Base-by-base conservation (phyloP, 2,113 vertebrate species). In the Anolis carolinensis region DNA sequence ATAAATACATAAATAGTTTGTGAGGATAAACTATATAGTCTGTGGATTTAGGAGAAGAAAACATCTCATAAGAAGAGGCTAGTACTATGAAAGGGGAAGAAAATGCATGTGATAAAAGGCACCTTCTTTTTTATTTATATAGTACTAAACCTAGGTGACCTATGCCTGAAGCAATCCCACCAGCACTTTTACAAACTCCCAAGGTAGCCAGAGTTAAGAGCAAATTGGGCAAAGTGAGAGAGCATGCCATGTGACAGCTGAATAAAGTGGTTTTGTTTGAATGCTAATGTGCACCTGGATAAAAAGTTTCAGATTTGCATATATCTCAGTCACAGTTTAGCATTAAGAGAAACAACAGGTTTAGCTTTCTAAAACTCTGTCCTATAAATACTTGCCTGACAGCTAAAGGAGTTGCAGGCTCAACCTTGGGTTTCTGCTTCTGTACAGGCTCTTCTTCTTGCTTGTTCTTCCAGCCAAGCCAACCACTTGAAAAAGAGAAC, bases 401-500 rank as follows among this genome's bases (percentile, higher is more conserved):
- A 83, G 96, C 96, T 91, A 99, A 82, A 0, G 98, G 97, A 0
- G 98, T 99, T 1, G 98, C 97, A 1, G 98, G 96, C 91, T 99
- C 99, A 78, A 99, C 96, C 92, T 99, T 99, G 10, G 98, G 98
- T 90, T 98, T 99, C 90, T 98, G 98, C 91, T 98, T 99, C 89
- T 97, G 98, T 36, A 91, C 89, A 5, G 96, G 86, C 74, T 99
- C 99, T 86, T 99, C 98, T 85, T 99, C 98, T 2, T 96, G 97
- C 92, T 97, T 98, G 90, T 96, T 97, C 94, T 97, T 99, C 99
- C 99, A 99, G 20, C 98, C 98, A 62, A 99, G 96, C 99, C 98
- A 99, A 13, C 99, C 99, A 89, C 99, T 99, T 93, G 25, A 87
- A 87, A 82, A 0, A 87, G 68, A 81, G 88, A 55, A 44, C 1